These are phyloP conservation scores for Troides oblongomaculatus DNA, from an alignment of 2,888 invertebrate genomes.

Conservation along the genomic window DNA sequence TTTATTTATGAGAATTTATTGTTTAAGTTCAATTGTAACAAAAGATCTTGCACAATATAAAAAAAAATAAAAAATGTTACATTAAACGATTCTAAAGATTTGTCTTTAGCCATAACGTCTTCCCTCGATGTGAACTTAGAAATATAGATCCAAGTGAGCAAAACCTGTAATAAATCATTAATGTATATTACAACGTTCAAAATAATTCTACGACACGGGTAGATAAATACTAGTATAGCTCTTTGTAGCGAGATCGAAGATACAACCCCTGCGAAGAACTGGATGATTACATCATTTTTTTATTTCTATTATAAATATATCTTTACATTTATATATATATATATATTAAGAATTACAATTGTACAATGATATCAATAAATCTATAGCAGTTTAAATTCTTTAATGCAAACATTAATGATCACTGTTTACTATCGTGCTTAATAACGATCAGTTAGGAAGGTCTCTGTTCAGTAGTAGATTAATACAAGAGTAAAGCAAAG, in stretches of 20 bases:
- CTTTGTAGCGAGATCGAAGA: slow-evolving; percentile 26
- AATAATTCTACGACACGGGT: slow-evolving; percentile 32
- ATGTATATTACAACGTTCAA: slow-evolving; percentile 65
- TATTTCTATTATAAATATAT: slow-evolving; percentile 28
- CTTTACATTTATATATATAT: slow-evolving; percentile 17
- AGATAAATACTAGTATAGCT: slow-evolving; percentile 32
- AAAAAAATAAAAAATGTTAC: slow-evolving; percentile 1
- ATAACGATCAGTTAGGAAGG: neutral
- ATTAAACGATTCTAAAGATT: slow-evolving; percentile 61
- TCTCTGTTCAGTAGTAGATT: neutral
- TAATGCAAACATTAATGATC: neutral
- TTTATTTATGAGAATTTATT: neutral
- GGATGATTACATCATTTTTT: slow-evolving; percentile 28
- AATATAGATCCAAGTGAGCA: slow-evolving; percentile 74
- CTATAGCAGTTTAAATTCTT: neutral
- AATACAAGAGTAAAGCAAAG: neutral
- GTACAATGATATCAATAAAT: too few relatives aligned
- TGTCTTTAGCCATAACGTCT: slow-evolving; percentile 76
- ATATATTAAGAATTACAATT: neutral
- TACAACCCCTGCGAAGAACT: slow-evolving; percentile 7
- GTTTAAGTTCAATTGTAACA: neutral
- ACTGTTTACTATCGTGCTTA: neutral
- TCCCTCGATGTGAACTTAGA: slow-evolving; percentile 76
- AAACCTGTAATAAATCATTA: slow-evolving; percentile 78
- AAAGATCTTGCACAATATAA: neutral